Evolutionary conservation across 1,140 invertebrate species (phyloP).

Genomic region (Brachionus paranguensis): DNA sequence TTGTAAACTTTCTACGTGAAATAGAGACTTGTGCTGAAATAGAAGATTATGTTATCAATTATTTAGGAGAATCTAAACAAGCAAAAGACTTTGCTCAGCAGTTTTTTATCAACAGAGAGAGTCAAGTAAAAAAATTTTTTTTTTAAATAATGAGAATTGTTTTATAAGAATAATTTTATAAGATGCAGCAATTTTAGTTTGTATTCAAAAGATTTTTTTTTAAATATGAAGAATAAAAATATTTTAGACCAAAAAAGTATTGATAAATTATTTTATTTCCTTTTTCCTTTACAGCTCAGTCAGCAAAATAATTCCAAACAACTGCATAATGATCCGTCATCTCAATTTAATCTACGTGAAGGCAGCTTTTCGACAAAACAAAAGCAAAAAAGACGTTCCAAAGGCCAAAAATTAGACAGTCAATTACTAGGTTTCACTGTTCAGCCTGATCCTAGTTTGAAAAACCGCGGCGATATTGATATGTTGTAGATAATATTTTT

Average conservation of each 20-base stretch:
- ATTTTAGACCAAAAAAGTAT: too few relatives aligned
- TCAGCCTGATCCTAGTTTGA: constrained; percentile 38
- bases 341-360: neutral
- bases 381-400: constrained; percentile 39
- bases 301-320: constrained; percentile 27
- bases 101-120: constrained; percentile 34
- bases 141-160: neutral
- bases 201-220: too few relatives aligned
- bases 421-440: constrained; percentile 34
- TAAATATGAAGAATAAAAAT: too few relatives aligned
- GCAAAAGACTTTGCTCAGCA: constrained; percentile 38
- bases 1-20: constrained; percentile 34
- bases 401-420: constrained; percentile 33
- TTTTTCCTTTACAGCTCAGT: neutral
- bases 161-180: too few relatives aligned
- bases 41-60: constrained; percentile 30
- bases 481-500: constrained; percentile 11
- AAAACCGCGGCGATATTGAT: constrained; percentile 39
- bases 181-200: too few relatives aligned
- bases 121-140: neutral
- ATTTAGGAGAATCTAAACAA: constrained; percentile 31
- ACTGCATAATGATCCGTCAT: constrained; percentile 3
- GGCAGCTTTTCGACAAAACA: constrained; percentile 26
- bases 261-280: neutral
- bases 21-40: constrained; percentile 34